A percentile compares a stretch with the other conserved stretches of the same genome.
Evolutionary conservation across 1,140 invertebrate species (phyloP).

Genomic region (Xylocopa sonorina): DNA sequence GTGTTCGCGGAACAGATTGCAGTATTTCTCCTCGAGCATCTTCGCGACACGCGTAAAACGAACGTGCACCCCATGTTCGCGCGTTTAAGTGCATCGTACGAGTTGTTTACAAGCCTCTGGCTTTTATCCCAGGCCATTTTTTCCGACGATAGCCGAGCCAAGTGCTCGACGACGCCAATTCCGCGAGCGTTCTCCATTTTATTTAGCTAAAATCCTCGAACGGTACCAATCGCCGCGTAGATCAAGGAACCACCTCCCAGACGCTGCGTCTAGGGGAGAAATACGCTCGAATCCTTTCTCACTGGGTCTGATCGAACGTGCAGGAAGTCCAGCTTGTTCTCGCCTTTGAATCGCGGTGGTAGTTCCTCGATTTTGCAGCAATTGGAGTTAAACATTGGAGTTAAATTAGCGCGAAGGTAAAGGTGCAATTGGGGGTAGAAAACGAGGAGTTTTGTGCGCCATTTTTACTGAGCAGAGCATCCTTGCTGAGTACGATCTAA

Average conservation of each 20-base stretch:
- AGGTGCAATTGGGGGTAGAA: not conserved
- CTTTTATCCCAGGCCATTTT: conserved; percentile 29
- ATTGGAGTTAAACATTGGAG: conserved; percentile 60
- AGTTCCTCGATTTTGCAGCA: conserved; percentile 47
- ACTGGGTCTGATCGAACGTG: conserved; percentile 57
- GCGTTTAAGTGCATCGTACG: not conserved
- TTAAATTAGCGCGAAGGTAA: conserved; percentile 38
- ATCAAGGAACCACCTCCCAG: conserved; percentile 27
- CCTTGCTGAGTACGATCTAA: not conserved
- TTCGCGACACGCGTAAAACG: not conserved
- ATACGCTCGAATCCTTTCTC: conserved; percentile 31
- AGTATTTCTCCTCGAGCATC: not conserved
- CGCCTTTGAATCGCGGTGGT: conserved; percentile 35
- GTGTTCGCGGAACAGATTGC: too few species aligned
- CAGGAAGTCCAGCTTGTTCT: conserved; percentile 58
- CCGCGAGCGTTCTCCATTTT: conserved; percentile 41
- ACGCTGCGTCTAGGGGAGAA: not conserved
- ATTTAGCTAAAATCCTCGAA: conserved; percentile 42
- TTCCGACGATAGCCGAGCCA: conserved; percentile 18
- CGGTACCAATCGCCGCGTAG: conserved; percentile 39
- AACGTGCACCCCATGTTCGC: not conserved
- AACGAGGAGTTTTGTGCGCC: conserved; percentile 25
- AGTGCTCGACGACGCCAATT: conserved; percentile 47
- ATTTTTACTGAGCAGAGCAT: not conserved
- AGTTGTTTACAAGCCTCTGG: conserved; percentile 4